phyloP scores from a whole-genome alignment of 2,888 invertebrate species.

The Coelopa pilipes region DNA sequence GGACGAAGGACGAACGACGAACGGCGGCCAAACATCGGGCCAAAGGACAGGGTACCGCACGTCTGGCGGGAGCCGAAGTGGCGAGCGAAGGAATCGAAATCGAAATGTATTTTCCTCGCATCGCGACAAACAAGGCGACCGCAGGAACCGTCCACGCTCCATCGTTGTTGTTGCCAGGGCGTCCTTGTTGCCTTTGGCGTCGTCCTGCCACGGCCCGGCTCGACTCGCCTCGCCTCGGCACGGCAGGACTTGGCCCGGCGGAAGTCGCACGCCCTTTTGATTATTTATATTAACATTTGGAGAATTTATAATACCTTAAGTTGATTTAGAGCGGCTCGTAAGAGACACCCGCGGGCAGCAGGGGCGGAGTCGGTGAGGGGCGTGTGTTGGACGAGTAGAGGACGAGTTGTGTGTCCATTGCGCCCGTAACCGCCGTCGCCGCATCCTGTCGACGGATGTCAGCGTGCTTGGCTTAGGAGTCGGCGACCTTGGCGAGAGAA shows the following conservation, averaged over 20 bases:
- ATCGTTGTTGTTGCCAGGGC: conserved; percentile 2
- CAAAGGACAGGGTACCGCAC: background rate
- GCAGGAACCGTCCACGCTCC: too few species aligned
- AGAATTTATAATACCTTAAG: conserved; percentile 39
- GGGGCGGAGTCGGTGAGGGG: background rate
- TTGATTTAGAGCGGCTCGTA: conserved; percentile 29
- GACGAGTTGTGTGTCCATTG: too few species aligned
- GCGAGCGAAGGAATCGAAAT: conserved; percentile 20
- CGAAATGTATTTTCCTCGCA: conserved; percentile 31
- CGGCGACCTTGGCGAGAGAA: too few species aligned
- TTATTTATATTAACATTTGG: conserved; percentile 41
- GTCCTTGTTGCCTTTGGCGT: background rate
- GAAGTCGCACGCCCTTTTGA: conserved; percentile 41
- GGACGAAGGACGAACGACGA: background rate
- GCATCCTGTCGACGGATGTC: background rate
- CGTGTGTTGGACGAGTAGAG: background rate
- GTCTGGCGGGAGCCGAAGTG: conserved; percentile 1
- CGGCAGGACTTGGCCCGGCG: conserved; percentile 17
- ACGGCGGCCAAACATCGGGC: background rate
- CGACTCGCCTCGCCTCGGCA: background rate
- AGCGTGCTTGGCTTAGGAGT: background rate
- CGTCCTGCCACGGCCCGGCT: background rate
- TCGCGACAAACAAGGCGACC: background rate
- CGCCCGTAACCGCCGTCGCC: too few species aligned
- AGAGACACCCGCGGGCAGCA: background rate